These are phyloP conservation scores for Chiroxiphia lanceolata DNA, from an alignment of 2,797 vertebrate species.

Conservation along the genomic window DNA sequence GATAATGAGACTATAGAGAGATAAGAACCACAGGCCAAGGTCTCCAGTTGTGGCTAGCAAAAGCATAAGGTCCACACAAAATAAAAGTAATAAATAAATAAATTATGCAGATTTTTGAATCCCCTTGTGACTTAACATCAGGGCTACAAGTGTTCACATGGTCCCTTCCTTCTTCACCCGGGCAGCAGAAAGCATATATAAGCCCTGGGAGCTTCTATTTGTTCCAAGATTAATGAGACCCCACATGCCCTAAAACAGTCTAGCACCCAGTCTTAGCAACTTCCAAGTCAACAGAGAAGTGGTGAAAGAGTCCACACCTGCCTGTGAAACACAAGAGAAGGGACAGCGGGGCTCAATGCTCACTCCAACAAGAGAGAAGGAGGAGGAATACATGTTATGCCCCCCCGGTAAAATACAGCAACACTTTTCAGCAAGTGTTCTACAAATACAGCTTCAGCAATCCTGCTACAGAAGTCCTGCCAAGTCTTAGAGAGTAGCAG, in stretches of 20 bases:
- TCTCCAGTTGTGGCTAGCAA: background rate
- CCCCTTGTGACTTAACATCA: background rate
- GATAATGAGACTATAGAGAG: background rate
- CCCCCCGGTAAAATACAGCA: background rate
- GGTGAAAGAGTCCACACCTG: background rate
- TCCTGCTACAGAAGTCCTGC: background rate
- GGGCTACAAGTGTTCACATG: background rate
- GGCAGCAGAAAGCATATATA: background rate
- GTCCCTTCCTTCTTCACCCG: background rate
- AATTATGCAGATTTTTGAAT: background rate
- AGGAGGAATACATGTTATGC: fast-evolving
- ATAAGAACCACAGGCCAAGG: background rate
- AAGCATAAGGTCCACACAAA: background rate
- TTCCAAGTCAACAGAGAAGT: background rate
- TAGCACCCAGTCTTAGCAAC: background rate
- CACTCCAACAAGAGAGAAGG: background rate
- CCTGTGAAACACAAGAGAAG: background rate
- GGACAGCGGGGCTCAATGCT: background rate
- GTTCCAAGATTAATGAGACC: background rate
- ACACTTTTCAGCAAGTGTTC: background rate
- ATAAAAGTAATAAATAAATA: background rate
- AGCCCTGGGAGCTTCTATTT: background rate
- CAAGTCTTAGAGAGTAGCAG: fast-evolving
- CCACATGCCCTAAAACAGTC: background rate
- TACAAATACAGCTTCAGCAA: background rate